A percentile compares a stretch with the other conserved stretches of the same genome.
Conservation (phyloP, 2,113 vertebrate species). For the Muntiacus reevesi region DNA sequence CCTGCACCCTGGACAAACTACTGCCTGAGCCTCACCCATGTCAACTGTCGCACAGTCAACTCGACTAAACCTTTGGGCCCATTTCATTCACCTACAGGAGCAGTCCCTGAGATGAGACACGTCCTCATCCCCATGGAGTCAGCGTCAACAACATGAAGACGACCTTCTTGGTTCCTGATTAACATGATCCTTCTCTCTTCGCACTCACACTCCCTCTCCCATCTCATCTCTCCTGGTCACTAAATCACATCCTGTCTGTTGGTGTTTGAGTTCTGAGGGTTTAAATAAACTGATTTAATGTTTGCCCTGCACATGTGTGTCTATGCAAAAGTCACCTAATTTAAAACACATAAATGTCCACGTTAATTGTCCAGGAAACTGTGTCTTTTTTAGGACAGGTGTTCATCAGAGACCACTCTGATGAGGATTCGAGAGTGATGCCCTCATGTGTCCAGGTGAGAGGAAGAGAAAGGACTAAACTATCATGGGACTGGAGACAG, state of each 20-base stretch:
- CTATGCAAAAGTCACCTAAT: neutral
- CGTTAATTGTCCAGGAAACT: neutral
- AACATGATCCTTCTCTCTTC: neutral
- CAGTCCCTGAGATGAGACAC: rapidly evolving
- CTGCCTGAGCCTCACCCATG: neutral
- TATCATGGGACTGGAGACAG: neutral
- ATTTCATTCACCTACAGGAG: neutral
- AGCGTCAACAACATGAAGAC: rapidly evolving
- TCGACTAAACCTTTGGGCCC: neutral
- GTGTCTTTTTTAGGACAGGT: neutral
- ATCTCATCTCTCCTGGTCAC: neutral
- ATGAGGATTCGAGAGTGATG: rapidly evolving
- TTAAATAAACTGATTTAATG: neutral
- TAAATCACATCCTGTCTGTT: neutral
- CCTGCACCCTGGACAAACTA: neutral
- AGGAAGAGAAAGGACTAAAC: neutral
- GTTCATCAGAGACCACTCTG: neutral
- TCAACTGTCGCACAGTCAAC: rapidly evolving
- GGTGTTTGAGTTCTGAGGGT: neutral
- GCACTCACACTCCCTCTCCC: too few relatives aligned
- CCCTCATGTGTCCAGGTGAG: rapidly evolving
- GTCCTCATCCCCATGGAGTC: neutral
- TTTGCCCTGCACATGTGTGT: neutral
- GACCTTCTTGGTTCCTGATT: rapidly evolving
- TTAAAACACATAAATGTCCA: neutral